phyloP scores from a whole-genome alignment of 2,797 vertebrate genomes.

The Parauchenoglanis ngamensis region DNA sequence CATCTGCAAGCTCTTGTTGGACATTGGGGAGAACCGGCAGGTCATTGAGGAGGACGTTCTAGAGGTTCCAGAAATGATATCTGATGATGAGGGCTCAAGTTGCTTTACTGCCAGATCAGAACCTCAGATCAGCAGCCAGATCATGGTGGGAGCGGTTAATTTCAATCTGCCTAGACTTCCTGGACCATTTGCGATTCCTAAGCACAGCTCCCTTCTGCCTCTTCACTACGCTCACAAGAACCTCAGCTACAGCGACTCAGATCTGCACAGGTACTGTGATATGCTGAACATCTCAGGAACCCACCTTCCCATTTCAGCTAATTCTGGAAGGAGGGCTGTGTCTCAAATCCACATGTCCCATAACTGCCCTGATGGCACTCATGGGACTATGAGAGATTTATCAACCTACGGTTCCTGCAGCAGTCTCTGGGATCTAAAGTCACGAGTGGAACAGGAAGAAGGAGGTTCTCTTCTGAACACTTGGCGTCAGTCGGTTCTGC shows the following conservation, averaged over 20 bases:
- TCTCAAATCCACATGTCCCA: constrained; percentile 51
- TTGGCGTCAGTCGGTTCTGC: constrained; percentile 68
- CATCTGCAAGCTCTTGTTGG: constrained; percentile 83
- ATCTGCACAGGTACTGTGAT: constrained; percentile 81
- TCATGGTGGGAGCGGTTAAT: constrained; percentile 61
- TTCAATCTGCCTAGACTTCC: constrained; percentile 66
- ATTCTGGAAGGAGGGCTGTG: constrained; percentile 56
- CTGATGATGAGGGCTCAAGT: constrained; percentile 79
- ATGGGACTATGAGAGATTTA: constrained; percentile 14
- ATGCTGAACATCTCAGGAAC: constrained; percentile 78
- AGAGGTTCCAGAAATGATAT: constrained; percentile 78
- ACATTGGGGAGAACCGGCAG: constrained; percentile 88
- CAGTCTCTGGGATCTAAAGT: constrained; percentile 81
- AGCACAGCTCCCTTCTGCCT: constrained; percentile 74
- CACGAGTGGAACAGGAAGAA: constrained; percentile 62
- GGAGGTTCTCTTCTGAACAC: constrained; percentile 66
- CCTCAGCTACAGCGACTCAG: constrained; percentile 92
- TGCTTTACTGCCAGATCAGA: constrained; percentile 73
- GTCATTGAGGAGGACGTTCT: constrained; percentile 82
- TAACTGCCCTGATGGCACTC: background rate
- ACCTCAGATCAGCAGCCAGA: constrained; percentile 70
- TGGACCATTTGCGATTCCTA: constrained; percentile 64
- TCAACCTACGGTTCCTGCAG: constrained; percentile 63
- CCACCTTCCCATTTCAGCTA: constrained; percentile 56
- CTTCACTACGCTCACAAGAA: constrained; percentile 83